A percentile compares a stretch with the other conserved stretches of the same genome.
Evolutionary conservation across 2,113 vertebrate species (phyloP).

Genomic region (Platysternon megacephalum): DNA sequence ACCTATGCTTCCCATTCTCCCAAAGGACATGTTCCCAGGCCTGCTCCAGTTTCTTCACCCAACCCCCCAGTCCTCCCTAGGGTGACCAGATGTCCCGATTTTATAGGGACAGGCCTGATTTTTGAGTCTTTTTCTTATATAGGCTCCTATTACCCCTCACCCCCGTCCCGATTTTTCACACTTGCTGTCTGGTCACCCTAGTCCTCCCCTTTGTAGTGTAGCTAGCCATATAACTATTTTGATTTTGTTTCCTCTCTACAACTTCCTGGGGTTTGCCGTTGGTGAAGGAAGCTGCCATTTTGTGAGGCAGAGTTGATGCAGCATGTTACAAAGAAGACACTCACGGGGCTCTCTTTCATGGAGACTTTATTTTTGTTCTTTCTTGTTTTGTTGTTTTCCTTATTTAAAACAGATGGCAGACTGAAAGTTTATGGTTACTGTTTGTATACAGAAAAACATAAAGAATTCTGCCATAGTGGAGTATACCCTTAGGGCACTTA

Average conservation of each 20-base stretch:
- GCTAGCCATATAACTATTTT: background rate
- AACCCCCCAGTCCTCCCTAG: background rate
- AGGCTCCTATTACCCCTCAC: too few relatives aligned
- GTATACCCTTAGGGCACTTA: background rate
- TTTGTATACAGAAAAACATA: background rate
- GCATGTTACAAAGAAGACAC: fast-evolving
- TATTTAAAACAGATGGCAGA: background rate
- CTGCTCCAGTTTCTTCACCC: background rate
- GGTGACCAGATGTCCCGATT: too few relatives aligned
- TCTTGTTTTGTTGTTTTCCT: background rate
- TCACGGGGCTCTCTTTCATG: background rate
- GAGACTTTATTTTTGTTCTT: background rate
- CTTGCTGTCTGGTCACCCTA: too few relatives aligned
- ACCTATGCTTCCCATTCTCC: background rate
- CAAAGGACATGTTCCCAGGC: background rate
- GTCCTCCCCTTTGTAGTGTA: background rate
- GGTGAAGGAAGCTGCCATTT: background rate
- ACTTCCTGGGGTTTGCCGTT: background rate
- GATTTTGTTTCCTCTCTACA: fast-evolving
- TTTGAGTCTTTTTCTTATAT: too few relatives aligned
- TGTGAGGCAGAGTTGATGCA: background rate
- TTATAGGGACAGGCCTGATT: too few relatives aligned
- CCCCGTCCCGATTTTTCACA: too few relatives aligned
- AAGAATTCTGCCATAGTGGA: background rate
- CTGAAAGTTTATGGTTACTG: fast-evolving